Percentiles rank a stretch among this genome's conserved stretches.
phyloP scores from a whole-genome alignment of 2,888 invertebrate species.

The Drosophila mettleri region DNA sequence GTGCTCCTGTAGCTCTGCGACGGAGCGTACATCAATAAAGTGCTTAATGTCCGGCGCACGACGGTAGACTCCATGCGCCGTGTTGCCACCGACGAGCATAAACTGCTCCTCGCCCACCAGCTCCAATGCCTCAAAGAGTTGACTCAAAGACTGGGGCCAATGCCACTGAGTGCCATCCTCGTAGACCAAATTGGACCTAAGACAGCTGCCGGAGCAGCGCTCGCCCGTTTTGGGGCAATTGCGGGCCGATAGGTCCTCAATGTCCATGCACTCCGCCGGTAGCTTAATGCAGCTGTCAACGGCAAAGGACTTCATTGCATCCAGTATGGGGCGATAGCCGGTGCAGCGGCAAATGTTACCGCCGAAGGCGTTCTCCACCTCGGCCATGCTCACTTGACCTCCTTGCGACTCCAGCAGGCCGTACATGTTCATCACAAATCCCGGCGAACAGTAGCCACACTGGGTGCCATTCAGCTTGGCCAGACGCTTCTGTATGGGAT shows the following conservation, averaged over 20 bases:
- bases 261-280: constrained; percentile 85
- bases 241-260: constrained; percentile 81
- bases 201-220: constrained; percentile 82
- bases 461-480: constrained; percentile 90
- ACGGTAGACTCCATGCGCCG: constrained; percentile 88
- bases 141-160: constrained; percentile 70
- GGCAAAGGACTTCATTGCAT: constrained; percentile 91
- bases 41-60: constrained; percentile 82
- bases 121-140: constrained; percentile 82
- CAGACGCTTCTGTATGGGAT: constrained; percentile 88
- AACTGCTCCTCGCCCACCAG: constrained; percentile 84
- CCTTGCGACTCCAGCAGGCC: constrained; percentile 86
- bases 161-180: constrained; percentile 77
- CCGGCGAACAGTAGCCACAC: constrained; percentile 91
- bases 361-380: constrained; percentile 91
- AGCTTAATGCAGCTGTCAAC: constrained; percentile 86
- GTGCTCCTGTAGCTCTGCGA: constrained; percentile 87
- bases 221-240: constrained; percentile 84
- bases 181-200: constrained; percentile 31
- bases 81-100: constrained; percentile 90
- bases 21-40: constrained; percentile 88
- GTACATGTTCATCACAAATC: constrained; percentile 91
- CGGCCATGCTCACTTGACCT: constrained; percentile 87
- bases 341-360: constrained; percentile 93
- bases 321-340: constrained; percentile 91